Evolutionary conservation across 2,797 vertebrate genomes (phyloP), one percentile per base, ranked within the genome.

Genomic region (Acanthiza pusilla): DNA sequence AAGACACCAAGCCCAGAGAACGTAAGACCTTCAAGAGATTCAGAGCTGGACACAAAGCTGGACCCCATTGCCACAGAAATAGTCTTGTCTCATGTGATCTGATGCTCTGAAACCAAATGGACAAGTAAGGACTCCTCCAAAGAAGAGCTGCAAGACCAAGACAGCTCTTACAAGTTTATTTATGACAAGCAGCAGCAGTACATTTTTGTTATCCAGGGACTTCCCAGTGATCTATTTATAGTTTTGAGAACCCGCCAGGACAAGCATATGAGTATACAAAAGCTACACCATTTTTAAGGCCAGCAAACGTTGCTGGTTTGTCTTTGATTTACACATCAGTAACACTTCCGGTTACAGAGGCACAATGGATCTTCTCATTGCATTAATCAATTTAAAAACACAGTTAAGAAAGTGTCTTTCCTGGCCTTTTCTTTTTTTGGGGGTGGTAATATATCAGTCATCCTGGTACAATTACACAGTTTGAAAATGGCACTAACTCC

Each of bases 211-310:
- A 93, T 83, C 47, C 89, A 70, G 57, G 93, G 94, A 91, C 91
- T 88, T 96, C 94, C 96, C 93, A 96, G 78, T 66, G 73, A 93
- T 90, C 93, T 97, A 96, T 97, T 97, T 97, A 97, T 93, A 97
- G 82, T 34, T 72, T 38, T 96, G 97, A 96, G 95, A 63, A 42
- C 4, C 6, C 78, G 93, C 96, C 96, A 97, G 96, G 82, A 80
- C 63, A 96, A 96, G 94, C 82, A 76, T 53, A 89, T 45, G 91
- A 94, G 54, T 73, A 94, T 77, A 93, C 86, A 93, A 96, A 82
- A 89, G 73, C 80, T 57, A 71, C 55, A 65, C 71, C 81, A 81
- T 95, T 96, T 95, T 82, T 76, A 88, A 94, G 83, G 91, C 80
- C 83, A 93, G 95, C 26, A 85, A 95, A 96, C 43, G 45, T 71